These are phyloP conservation scores for Dastarcus helophoroides DNA, from an alignment of 2,888 invertebrate genomes.

Conservation along the genomic window DNA sequence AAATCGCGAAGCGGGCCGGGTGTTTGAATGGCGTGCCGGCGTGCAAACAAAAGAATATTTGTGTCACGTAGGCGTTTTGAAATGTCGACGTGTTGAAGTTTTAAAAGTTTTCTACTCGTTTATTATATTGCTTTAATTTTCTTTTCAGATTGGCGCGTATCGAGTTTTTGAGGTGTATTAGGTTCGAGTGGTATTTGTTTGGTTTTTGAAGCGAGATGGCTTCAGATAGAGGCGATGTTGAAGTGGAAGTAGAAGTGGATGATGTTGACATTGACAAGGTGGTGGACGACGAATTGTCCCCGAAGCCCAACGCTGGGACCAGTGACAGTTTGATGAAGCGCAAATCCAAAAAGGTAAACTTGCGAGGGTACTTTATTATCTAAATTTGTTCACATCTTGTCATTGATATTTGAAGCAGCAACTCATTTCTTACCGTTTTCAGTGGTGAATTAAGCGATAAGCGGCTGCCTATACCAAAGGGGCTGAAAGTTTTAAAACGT, in stretches of 20 bases:
- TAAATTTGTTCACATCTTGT: too few relatives aligned
- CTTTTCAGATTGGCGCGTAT: constrained; percentile 5
- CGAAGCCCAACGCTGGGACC: constrained; percentile 20
- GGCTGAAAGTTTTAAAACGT: too few relatives aligned
- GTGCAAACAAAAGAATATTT: too few relatives aligned
- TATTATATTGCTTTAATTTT: not conserved
- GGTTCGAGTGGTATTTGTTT: constrained; percentile 7
- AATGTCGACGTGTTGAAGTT: not conserved
- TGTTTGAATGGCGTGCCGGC: too few relatives aligned
- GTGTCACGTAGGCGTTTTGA: constrained; percentile 10
- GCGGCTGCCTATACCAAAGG: too few relatives aligned
- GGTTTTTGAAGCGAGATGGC: constrained; percentile 18
- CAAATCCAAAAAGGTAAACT: constrained; percentile 26
- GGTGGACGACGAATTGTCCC: constrained; percentile 22
- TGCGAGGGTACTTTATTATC: too few relatives aligned
- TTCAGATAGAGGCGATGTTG: constrained; percentile 18
- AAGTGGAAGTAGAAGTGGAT: constrained; percentile 17
- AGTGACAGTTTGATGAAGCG: constrained; percentile 14
- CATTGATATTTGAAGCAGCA: too few relatives aligned
- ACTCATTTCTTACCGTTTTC: too few relatives aligned
- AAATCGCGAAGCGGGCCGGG: too few relatives aligned
- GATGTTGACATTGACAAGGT: constrained; percentile 24
- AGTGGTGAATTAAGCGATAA: too few relatives aligned
- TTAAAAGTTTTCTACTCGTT: not conserved
- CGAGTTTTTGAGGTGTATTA: too few relatives aligned